Evolutionary conservation across 2,888 invertebrate species (phyloP), one percentile per base, ranked within the genome.

Genomic region (Nomada flava): DNA sequence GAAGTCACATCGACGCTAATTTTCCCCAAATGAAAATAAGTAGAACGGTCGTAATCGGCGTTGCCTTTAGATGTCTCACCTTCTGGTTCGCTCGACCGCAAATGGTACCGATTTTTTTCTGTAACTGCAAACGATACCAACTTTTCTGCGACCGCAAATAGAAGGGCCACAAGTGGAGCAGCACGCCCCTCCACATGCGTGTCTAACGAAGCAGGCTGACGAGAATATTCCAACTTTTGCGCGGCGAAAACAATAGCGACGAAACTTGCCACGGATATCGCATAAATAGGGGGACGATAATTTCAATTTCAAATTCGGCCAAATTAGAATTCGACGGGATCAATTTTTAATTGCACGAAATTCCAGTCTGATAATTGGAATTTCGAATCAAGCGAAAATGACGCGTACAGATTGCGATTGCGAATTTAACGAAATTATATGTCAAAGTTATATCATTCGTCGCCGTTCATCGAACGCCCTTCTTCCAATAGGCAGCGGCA

Each of bases 81-180:
- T 36, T 47, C 64, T 26, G 55, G 18, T 23, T 47, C 47, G 67
- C 52, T 52, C 74, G 59, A 60, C 67, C 74, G n/a, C 59, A 60
- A 74, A 52, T 23, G 59, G 36, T 52, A 26, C 5, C 50, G 47
- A 67, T 74, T 74, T 74, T 67, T 74, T 67, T 74, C 50, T 36
- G 50, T 15, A 23, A 67, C 15, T 67, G 59, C 57, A 59, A 74
- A 50, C n/a, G 74, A 74, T 59, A 67, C n/a, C 42, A 59, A 67
- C 74, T 42, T 67, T 74, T 74, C 74, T 67, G 42, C 20, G 50
- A 59, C 59, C 50, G 67, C 67, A 50, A 74, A 67, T 15, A 67
- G 60, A 42, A 74, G 59, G 59, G 67, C 74, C 74, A n/a, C 74
- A 74, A 74, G 59, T 67, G 74, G 59, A n/a, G 63, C 53, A 72